A percentile compares a stretch with the other conserved stretches of the same genome.
Conservation (phyloP, 2,797 vertebrate genomes). For the Poecilia picta region DNA sequence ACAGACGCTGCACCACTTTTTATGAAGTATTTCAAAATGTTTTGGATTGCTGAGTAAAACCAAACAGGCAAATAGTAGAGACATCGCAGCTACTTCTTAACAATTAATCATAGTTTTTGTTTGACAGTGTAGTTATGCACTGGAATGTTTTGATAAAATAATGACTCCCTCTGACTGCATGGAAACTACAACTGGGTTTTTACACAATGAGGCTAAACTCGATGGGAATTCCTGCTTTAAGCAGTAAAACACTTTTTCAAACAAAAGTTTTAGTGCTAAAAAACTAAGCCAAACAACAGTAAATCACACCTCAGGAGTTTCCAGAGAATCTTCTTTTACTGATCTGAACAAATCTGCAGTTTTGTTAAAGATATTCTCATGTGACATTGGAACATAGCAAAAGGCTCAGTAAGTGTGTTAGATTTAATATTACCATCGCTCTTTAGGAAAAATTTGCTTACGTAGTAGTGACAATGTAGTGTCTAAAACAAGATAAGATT, state of each 20-base stretch:
- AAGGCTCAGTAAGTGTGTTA: neutral
- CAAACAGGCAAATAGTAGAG: conserved; percentile 29
- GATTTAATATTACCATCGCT: neutral
- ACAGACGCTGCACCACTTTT: conserved; percentile 17
- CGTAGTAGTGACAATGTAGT: neutral
- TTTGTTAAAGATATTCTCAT: neutral
- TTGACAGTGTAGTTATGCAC: conserved; percentile 28
- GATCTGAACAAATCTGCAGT: neutral
- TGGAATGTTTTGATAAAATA: conserved; percentile 47
- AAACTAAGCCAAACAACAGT: conserved; percentile 11
- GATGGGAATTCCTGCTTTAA: conserved; percentile 13
- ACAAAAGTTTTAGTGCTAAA: conserved; percentile 11
- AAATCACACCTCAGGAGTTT: neutral
- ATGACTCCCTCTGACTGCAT: conserved; percentile 10
- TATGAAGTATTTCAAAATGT: conserved; percentile 35
- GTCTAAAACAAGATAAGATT: neutral
- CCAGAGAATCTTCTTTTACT: neutral
- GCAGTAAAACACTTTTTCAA: conserved; percentile 6
- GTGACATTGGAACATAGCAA: neutral
- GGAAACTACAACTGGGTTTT: neutral
- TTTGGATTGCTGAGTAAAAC: conserved; percentile 27
- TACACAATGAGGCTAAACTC: conserved; percentile 15
- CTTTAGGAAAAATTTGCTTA: neutral
- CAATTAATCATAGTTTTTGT: conserved; percentile 47
- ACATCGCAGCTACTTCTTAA: conserved; percentile 16